Evolutionary conservation across 2,888 invertebrate species (phyloP).

Genomic region (Acleris sparsana): DNA sequence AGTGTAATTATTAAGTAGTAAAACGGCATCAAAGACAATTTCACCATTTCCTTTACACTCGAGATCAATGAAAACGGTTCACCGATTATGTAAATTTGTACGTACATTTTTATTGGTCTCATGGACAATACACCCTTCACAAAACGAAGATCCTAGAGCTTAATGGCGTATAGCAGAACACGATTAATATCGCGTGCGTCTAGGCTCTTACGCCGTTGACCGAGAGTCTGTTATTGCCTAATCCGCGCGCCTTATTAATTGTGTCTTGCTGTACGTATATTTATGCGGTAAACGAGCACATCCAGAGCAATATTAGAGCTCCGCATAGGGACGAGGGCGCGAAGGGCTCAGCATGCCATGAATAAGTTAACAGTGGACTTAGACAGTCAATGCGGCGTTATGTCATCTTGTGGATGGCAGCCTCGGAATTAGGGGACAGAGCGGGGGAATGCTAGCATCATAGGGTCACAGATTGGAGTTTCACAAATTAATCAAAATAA

Average conservation of each 20-base stretch:
- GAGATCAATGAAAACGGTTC: too few relatives aligned
- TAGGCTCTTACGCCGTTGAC: too few relatives aligned
- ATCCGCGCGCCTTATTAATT: too few relatives aligned
- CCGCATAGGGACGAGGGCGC: slow-evolving; percentile 55
- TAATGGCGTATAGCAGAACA: not conserved
- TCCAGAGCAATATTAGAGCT: slow-evolving; percentile 61
- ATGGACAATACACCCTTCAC: not conserved
- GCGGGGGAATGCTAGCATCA: not conserved
- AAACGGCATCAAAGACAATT: too few relatives aligned
- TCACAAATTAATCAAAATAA: too few relatives aligned
- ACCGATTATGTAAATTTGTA: too few relatives aligned
- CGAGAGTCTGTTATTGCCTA: too few relatives aligned
- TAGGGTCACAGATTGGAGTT: too few relatives aligned
- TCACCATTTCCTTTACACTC: too few relatives aligned
- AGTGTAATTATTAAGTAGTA: too few relatives aligned
- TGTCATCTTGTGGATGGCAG: slow-evolving; percentile 37
- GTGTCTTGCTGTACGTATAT: not conserved
- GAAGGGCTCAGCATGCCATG: slow-evolving; percentile 54
- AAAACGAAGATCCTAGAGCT: not conserved
- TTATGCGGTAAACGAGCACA: slow-evolving; percentile 52
- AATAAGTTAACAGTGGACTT: slow-evolving; percentile 65
- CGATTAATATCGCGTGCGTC: too few relatives aligned
- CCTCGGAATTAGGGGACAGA: not conserved
- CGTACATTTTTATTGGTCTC: too few relatives aligned
- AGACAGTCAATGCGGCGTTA: slow-evolving; percentile 55